Percentiles rank a stretch among this genome's conserved stretches.
phyloP scores from a whole-genome alignment of 2,797 vertebrate species.

The Rhabdomys pumilio region DNA sequence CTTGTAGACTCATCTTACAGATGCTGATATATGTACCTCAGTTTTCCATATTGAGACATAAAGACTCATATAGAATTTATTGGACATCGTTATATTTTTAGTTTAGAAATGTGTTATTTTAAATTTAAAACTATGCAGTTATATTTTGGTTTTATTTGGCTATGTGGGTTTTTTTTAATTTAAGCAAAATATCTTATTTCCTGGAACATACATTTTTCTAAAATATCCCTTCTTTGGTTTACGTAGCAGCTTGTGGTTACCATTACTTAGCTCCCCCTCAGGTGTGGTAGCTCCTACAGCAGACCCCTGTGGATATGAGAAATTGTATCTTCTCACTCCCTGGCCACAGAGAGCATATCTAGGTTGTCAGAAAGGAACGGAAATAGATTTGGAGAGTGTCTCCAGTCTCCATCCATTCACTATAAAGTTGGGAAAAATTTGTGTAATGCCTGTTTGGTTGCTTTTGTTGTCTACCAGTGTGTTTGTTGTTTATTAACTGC shows the following conservation, averaged over 20 bases:
- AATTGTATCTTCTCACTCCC: too few relatives aligned
- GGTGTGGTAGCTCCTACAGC: neutral
- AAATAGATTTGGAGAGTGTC: neutral
- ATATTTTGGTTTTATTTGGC: conserved; percentile 36
- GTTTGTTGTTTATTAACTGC: neutral
- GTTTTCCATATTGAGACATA: conserved; percentile 8
- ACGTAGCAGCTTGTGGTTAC: neutral
- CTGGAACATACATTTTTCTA: neutral
- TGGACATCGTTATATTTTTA: neutral
- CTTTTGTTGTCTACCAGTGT: neutral
- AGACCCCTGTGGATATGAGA: neutral
- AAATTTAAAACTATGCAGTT: neutral
- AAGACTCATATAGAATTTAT: neutral
- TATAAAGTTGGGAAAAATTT: neutral
- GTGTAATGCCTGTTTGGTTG: neutral
- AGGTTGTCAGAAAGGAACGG: neutral
- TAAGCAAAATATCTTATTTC: conserved; percentile 16
- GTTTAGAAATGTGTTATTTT: conserved; percentile 33
- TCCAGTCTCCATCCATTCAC: neutral
- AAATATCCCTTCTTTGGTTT: neutral
- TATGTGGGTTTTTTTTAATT: neutral
- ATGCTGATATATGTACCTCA: neutral
- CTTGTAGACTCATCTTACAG: neutral
- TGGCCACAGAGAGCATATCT: accelerated
- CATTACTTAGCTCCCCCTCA: accelerated